Conservation (phyloP, 2,113 vertebrate genomes). For the Rhinolophus sinicus region DNA sequence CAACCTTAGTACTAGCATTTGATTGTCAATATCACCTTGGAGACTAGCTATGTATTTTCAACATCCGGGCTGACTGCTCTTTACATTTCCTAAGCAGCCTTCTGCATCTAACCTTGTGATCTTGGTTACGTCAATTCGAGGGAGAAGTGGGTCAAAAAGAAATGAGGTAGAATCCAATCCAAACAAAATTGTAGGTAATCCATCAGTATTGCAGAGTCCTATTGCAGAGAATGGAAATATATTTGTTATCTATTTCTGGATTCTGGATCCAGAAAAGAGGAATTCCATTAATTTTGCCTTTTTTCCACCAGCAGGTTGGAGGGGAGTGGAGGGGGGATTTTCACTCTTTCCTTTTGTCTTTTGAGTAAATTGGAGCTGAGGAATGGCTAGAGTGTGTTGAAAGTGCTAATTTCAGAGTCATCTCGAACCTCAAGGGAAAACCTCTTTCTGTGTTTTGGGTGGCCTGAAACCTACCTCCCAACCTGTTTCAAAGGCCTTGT, state of each 20-base stretch:
- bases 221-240: background rate
- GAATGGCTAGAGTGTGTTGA: background rate
- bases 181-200: background rate
- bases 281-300: background rate
- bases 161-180: constrained; percentile 31
- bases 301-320: background rate
- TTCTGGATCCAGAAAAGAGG: background rate
- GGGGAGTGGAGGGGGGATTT: background rate
- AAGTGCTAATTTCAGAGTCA: background rate
- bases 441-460: background rate
- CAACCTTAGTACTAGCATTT: background rate
- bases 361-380: background rate
- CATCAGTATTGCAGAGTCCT: background rate
- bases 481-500: background rate
- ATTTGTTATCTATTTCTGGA: background rate
- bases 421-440: background rate
- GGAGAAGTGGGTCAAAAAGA: constrained; percentile 68
- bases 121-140: constrained; percentile 53
- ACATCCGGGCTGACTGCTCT: background rate
- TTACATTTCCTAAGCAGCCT: constrained; percentile 31
- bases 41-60: constrained; percentile 10
- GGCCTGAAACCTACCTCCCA: background rate
- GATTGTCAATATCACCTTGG: background rate
- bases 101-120: background rate
- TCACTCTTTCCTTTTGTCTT: background rate